Percentiles rank a stretch among this genome's conserved stretches.
These are phyloP conservation scores for Penelope pileata DNA, from an alignment of 2,113 vertebrate genomes.

Conservation along the genomic window DNA sequence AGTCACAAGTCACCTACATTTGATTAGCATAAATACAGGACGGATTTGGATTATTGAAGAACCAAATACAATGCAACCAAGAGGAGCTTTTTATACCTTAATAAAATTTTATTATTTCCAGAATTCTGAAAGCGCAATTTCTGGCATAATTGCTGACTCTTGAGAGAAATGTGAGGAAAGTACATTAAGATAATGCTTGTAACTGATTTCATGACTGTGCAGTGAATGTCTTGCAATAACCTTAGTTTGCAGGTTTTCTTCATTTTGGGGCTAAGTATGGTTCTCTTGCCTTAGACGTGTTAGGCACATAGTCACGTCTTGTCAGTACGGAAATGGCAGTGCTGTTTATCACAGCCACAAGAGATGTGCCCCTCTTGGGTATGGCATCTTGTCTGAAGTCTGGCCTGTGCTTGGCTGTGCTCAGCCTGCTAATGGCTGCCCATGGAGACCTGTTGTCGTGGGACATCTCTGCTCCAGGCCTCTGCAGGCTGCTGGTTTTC, in stretches of 20 bases:
- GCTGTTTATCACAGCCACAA: not conserved
- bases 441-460: not conserved
- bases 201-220: not conserved
- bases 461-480: not conserved
- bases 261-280: not conserved
- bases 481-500: not conserved
- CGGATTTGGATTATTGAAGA: not conserved
- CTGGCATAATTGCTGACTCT: not conserved
- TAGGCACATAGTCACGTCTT: not conserved
- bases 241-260: not conserved
- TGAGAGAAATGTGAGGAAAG: not conserved
- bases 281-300: not conserved
- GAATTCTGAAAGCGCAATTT: not conserved
- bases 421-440: not conserved
- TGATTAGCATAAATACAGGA: not conserved
- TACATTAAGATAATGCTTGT: not conserved
- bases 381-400: not conserved
- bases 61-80: not conserved
- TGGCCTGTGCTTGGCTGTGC: not conserved
- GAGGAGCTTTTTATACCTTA: not conserved
- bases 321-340: not conserved
- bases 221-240: not conserved
- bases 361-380: accelerated
- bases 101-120: not conserved
- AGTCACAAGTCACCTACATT: not conserved